These are phyloP conservation scores for Acridotheres tristis DNA, from an alignment of 2,797 vertebrate genomes.

Conservation along the genomic window DNA sequence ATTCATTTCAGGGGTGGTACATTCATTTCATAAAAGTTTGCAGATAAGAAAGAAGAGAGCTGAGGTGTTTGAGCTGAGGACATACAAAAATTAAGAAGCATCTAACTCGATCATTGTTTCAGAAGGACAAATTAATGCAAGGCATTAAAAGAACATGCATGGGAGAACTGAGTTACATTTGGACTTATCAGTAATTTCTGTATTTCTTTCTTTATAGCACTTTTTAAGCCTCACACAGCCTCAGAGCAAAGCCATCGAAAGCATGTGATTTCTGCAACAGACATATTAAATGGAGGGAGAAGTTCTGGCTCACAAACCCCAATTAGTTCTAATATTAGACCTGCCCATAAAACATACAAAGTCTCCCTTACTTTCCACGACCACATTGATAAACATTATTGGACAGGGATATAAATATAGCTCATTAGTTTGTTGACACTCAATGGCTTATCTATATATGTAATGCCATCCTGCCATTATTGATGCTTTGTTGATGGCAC, in stretches of 20 bases:
- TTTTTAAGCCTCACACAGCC: background rate
- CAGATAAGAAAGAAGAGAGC: background rate
- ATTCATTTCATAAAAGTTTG: background rate
- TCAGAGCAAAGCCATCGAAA: background rate
- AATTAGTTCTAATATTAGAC: slow-evolving; percentile 61
- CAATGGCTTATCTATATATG: slow-evolving; percentile 14
- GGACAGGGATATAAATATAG: slow-evolving; percentile 56
- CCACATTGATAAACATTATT: slow-evolving; percentile 56
- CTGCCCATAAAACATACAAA: slow-evolving; percentile 31
- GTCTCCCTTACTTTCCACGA: slow-evolving; percentile 40
- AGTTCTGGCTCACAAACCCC: slow-evolving; percentile 41
- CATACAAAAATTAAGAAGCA: background rate
- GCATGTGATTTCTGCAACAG: slow-evolving; percentile 1
- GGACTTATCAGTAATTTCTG: background rate
- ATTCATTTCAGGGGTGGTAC: background rate
- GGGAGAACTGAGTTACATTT: background rate
- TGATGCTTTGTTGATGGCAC: slow-evolving; percentile 54
- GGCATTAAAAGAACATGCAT: background rate
- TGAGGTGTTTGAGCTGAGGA: background rate
- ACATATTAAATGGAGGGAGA: slow-evolving; percentile 25
- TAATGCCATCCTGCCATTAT: slow-evolving; percentile 49
- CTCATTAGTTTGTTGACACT: slow-evolving; percentile 60
- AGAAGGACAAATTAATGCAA: background rate
- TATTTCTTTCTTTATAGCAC: background rate
- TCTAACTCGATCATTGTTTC: background rate